These are phyloP conservation scores for Rhagophthalmus giganteus DNA, from an alignment of 2,888 invertebrate species.

Conservation along the genomic window DNA sequence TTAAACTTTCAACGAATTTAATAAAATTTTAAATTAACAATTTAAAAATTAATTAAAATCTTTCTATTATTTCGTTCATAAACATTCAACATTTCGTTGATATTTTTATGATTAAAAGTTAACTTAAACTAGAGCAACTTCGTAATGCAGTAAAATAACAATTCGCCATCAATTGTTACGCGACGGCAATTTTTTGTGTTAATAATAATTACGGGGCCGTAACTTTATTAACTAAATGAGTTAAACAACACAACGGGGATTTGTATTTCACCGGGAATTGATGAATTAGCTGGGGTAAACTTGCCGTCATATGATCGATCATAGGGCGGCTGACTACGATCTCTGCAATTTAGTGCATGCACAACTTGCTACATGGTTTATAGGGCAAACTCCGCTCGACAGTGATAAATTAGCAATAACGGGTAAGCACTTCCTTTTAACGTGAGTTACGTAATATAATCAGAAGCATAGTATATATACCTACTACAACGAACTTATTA, in stretches of 20 bases:
- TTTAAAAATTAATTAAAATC: too few relatives aligned
- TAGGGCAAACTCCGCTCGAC: conserved; percentile 37
- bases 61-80: too few relatives aligned
- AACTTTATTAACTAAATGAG: conserved; percentile 18
- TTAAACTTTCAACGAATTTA: too few relatives aligned
- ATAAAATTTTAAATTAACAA: too few relatives aligned
- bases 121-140: too few relatives aligned
- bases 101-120: too few relatives aligned
- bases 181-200: too few relatives aligned
- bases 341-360: conserved; percentile 41
- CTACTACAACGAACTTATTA: conserved; percentile 9
- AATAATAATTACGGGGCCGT: conserved; percentile 2
- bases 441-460: conserved; percentile 23
- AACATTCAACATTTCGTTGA: too few relatives aligned
- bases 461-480: conserved; percentile 14
- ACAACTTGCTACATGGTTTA: conserved; percentile 39
- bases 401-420: conserved; percentile 46
- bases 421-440: conserved; percentile 28
- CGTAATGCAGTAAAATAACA: too few relatives aligned
- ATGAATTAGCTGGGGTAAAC: conserved; percentile 26
- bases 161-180: too few relatives aligned
- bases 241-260: conserved; percentile 17
- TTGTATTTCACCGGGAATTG: conserved; percentile 26
- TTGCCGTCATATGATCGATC: conserved; percentile 51
- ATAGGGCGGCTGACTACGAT: conserved; percentile 38